Percentiles rank a stretch among this genome's conserved stretches.
These are phyloP conservation scores for Musca vetustissima DNA, from an alignment of 1,140 invertebrate genomes.

Conservation along the genomic window DNA sequence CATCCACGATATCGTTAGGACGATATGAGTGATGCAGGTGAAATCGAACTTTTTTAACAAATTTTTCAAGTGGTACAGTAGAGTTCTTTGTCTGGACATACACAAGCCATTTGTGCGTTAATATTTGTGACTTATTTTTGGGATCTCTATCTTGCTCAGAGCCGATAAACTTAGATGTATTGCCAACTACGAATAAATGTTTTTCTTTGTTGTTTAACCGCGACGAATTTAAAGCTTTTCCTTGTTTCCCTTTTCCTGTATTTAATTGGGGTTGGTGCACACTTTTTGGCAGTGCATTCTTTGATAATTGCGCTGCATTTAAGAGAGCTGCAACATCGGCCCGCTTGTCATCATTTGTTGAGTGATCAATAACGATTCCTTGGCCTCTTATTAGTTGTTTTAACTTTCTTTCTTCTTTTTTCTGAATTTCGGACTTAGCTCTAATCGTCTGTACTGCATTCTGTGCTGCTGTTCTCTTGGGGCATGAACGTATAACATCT, in stretches of 20 bases:
- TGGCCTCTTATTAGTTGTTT: constrained; percentile 39
- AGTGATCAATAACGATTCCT: constrained; percentile 49
- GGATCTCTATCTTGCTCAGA: constrained; percentile 62
- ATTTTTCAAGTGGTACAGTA: constrained; percentile 62
- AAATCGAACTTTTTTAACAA: constrained; percentile 73
- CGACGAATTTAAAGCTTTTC: constrained; percentile 32
- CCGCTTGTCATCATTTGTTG: constrained; percentile 47
- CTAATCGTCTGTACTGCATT: constrained; percentile 55
- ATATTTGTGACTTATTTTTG: constrained; percentile 40
- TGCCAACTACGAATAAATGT: constrained; percentile 69
- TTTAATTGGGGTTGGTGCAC: not conserved
- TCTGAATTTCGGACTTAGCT: constrained; percentile 34
- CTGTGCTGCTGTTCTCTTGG: constrained; percentile 56
- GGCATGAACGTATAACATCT: constrained; percentile 53
- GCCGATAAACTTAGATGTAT: constrained; percentile 83
- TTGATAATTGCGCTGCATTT: not conserved
- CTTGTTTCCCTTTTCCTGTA: not conserved
- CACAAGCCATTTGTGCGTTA: constrained; percentile 90
- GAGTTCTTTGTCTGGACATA: constrained; percentile 68
- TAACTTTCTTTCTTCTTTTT: constrained; percentile 35
- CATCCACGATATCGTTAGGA: constrained; percentile 83
- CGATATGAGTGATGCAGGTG: constrained; percentile 83
- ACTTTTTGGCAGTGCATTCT: not conserved
- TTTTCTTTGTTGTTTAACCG: constrained; percentile 49
- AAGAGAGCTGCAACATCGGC: constrained; percentile 21